Evolutionary conservation across 1,140 invertebrate species (phyloP), one percentile per base, ranked within the genome.

Genomic region (Venustaconcha ellipsiformis): DNA sequence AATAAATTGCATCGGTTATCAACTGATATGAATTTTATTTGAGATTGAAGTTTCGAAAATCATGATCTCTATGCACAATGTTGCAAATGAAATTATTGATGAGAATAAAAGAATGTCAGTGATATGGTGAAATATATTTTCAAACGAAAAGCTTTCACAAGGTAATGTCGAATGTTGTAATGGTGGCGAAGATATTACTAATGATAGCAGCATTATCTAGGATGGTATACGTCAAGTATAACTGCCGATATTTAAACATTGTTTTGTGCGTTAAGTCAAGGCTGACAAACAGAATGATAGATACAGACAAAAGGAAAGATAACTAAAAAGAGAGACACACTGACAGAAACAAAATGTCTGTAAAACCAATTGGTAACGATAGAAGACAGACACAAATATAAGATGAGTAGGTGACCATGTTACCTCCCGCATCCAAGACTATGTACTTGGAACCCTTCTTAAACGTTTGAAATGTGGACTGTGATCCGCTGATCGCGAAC

Each of bases 401-500:
- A 48, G 37, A 48, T 48, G 37, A 48, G 2, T 30, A 30, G 26
- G 2, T 48, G 11, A 6, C 6, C 37, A 48, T 11, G 37, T 8
- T 48, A 8, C 70, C 70, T 65, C 70, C 70, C 37, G 70, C 70
- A 72, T 72, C 70, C 17, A 65, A 59, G 11, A 65, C 13, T 8
- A 72, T 65, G 17, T 72, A 72, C 20, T 57, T 63, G 15, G 60
- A 60, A 2, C 62, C 62, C 13, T 17, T 15, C 6, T 5, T 8
- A 48, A 48, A 48, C 12, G 30, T 30, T 26, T 26, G 17, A 4
- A 20, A 37, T 23, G 55, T 63, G 23, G 3, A 14, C 14, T n/a
- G n/a, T 4, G 20, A 48, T 11, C 11, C 26, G 17, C 20, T n/a
- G 48, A 30, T 30, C 6, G 23, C 14, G 5, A 60, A 56, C 56